Evolutionary conservation across 2,113 vertebrate species (phyloP).

Genomic region (Agapornis roseicollis): DNA sequence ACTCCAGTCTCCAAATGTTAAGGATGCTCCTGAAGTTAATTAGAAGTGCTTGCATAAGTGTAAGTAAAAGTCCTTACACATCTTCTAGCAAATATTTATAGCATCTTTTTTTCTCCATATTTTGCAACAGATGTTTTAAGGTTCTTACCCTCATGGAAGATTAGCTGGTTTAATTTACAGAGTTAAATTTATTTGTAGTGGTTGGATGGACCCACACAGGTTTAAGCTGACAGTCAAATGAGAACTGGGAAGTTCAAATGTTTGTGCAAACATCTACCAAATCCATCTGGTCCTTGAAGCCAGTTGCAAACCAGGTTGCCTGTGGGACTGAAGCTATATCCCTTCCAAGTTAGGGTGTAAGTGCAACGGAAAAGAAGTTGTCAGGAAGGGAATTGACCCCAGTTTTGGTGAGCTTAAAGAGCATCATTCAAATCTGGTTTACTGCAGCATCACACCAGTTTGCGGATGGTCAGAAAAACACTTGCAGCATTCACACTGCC

Average conservation of each 20-base stretch:
- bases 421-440: background rate
- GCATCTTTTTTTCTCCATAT: background rate
- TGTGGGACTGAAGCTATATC: accelerated
- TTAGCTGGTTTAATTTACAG: background rate
- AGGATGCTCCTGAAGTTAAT: background rate
- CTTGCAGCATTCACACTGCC: background rate
- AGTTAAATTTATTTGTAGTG: background rate
- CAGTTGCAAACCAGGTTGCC: background rate
- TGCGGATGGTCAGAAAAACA: background rate
- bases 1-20: background rate
- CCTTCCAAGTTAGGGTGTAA: background rate
- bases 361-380: background rate
- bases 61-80: background rate
- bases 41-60: background rate
- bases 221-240: background rate
- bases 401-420: background rate
- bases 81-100: background rate
- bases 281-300: background rate
- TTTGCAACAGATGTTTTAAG: background rate
- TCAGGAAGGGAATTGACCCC: background rate
- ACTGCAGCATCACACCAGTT: background rate
- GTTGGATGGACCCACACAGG: background rate
- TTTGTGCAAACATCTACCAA: background rate
- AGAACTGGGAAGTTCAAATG: background rate
- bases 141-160: background rate